Evolutionary conservation across 2,888 invertebrate genomes (phyloP).

Genomic region (Aphodius granarius): DNA sequence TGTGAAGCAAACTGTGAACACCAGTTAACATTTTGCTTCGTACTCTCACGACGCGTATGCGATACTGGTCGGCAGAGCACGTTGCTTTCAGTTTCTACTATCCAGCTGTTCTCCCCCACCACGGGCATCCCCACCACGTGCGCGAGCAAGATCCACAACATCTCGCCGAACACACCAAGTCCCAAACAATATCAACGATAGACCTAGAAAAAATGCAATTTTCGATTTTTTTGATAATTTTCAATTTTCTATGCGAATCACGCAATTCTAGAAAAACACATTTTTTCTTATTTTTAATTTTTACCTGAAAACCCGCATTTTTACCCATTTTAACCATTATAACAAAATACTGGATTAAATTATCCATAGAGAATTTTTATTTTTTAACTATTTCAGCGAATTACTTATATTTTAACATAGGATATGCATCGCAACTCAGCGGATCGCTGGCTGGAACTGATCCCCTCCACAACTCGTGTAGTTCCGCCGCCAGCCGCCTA

Average conservation of each 20-base stretch:
- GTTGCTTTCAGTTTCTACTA: slow-evolving; percentile 22
- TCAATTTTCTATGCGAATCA: slow-evolving; percentile 6
- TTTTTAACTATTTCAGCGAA: not conserved
- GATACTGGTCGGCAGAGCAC: not conserved
- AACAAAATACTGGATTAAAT: not conserved
- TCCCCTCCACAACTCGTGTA: slow-evolving; percentile 15
- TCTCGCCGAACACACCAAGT: not conserved
- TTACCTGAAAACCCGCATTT: not conserved
- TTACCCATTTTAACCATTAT: not conserved
- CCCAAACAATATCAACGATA: slow-evolving; percentile 17
- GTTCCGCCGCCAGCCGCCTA: slow-evolving; percentile 22
- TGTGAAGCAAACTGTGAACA: slow-evolving; percentile 11
- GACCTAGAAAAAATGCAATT: slow-evolving; percentile 1
- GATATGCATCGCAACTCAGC: not conserved
- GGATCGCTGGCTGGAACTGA: slow-evolving; percentile 1
- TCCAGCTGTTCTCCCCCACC: slow-evolving; percentile 20
- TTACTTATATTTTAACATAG: not conserved
- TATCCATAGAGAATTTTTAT: not conserved
- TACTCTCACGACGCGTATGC: slow-evolving; percentile 9
- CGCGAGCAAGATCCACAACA: slow-evolving; percentile 14
- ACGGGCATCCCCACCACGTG: slow-evolving; percentile 18
- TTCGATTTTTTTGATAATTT: not conserved
- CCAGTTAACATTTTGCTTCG: slow-evolving; percentile 4
- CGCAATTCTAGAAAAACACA: not conserved
- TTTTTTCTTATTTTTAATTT: not conserved